Conservation (phyloP, 2,113 vertebrate genomes). For the Dicaeum eximium region DNA sequence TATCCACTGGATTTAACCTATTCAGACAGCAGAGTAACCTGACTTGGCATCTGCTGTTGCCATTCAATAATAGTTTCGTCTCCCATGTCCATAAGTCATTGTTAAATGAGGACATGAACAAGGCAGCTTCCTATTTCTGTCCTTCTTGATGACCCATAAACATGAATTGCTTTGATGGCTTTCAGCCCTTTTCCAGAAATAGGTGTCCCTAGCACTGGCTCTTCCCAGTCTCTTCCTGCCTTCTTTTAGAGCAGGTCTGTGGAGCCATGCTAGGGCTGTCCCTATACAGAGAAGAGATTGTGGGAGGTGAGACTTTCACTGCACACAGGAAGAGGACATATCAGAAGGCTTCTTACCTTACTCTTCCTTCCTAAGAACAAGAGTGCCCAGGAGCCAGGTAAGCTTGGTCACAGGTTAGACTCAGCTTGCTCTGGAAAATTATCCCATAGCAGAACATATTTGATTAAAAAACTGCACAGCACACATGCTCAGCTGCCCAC, state of each 20-base stretch:
- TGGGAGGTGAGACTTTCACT: background rate
- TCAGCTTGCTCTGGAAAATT: background rate
- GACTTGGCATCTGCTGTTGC: background rate
- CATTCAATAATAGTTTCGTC: background rate
- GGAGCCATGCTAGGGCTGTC: background rate
- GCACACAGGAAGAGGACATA: background rate
- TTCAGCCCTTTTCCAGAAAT: conserved; percentile 1
- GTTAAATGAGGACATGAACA: background rate
- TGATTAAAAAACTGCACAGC: background rate
- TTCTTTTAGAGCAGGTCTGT: background rate
- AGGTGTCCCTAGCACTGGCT: background rate
- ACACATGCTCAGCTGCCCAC: background rate
- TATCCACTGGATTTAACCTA: background rate
- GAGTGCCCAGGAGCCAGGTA: background rate
- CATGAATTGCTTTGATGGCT: background rate
- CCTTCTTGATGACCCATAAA: background rate
- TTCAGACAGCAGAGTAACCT: background rate
- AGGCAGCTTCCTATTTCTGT: conserved; percentile 13
- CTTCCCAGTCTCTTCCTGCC: background rate
- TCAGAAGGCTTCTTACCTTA: background rate
- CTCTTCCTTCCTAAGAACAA: background rate
- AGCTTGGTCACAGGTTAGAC: background rate
- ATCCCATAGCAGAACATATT: background rate
- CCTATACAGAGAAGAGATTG: no score
- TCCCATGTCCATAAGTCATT: background rate